Conservation (phyloP, 2,888 invertebrate genomes). For the Troides aeacus region DNA sequence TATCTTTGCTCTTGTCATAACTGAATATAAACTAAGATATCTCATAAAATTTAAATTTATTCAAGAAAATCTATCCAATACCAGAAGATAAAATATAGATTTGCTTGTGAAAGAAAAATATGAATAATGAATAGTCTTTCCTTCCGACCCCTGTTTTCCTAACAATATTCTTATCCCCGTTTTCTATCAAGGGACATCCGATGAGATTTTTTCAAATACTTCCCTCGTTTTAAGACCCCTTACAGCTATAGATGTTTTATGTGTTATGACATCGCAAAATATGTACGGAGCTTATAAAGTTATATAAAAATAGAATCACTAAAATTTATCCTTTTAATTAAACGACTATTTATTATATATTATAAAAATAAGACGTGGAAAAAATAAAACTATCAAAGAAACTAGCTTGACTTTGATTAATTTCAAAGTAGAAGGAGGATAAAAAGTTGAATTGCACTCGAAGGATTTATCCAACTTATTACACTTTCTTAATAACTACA, state of each 20-base stretch:
- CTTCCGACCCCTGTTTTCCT: conserved; percentile 29
- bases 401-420: conserved; percentile 18
- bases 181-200: conserved; percentile 29
- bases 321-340: neutral
- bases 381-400: conserved; percentile 15
- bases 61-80: conserved; percentile 13
- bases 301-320: neutral
- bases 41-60: conserved; percentile 13
- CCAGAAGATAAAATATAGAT: conserved; percentile 25
- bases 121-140: conserved; percentile 30
- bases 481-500: conserved; percentile 8
- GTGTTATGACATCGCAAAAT: neutral
- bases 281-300: neutral
- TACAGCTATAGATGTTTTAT: conserved; percentile 1
- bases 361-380: neutral
- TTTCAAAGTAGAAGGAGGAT: conserved; percentile 14
- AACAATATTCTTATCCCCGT: conserved; percentile 28
- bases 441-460: conserved; percentile 13
- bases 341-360: neutral
- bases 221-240: conserved; percentile 9
- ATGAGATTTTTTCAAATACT: conserved; percentile 15
- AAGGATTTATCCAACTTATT: conserved; percentile 10
- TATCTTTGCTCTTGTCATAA: neutral
- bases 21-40: neutral
- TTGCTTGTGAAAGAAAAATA: conserved; percentile 26